Base-by-base conservation (phyloP, 2,888 invertebrate species). In the Creontiades dilutus region DNA sequence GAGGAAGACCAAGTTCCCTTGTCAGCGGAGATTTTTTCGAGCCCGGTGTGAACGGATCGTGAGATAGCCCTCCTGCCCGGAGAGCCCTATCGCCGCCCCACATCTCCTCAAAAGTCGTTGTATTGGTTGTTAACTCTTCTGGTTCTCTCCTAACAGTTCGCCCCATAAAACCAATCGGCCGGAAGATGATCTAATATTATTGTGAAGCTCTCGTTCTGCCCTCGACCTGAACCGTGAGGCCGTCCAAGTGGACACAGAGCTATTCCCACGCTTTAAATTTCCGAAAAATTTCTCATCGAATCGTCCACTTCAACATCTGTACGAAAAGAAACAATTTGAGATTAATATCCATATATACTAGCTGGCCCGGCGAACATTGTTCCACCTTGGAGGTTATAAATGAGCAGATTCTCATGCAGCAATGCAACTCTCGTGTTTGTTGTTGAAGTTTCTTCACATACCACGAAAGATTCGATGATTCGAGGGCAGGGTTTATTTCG, bases 101-200 rank as follows among this genome's bases (percentile, higher is more conserved):
- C 47, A 82, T 82, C 82, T 82, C 47, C 46, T 82, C 52, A 46
- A 27, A 48, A 82, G 82, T 78, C 78, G 78, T 52, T 82, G 82
- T 82, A 82, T 82, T 52, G 52, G 82, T 82, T 82, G 82, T 82
- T 52, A n/a, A 68, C 68, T 68, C 68, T 68, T 68, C 46, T 47
- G 52, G 82, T 46, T 27, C 82, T 52, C 52, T 52, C 52, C 82
- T 52, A 82, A 82, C 82, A 82, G 82, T 82, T 47, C 52, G 82
- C 52, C 23, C 82, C 47, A 82, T 82, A 82, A 82, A 82, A 52
- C 23, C 82, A 82, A 82, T 82, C 82, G 52, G 48, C 82, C 82
- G 82, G 82, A 82, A 82, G 82, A 82, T 82, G 52, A 82, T 82
- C 81, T 19, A 82, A 82, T 82, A 52, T 82, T 82, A 82, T 82